Percentiles rank a stretch among this genome's conserved stretches.
These are phyloP conservation scores for Yponomeuta evonymella DNA, from an alignment of 2,888 invertebrate species.

Conservation along the genomic window DNA sequence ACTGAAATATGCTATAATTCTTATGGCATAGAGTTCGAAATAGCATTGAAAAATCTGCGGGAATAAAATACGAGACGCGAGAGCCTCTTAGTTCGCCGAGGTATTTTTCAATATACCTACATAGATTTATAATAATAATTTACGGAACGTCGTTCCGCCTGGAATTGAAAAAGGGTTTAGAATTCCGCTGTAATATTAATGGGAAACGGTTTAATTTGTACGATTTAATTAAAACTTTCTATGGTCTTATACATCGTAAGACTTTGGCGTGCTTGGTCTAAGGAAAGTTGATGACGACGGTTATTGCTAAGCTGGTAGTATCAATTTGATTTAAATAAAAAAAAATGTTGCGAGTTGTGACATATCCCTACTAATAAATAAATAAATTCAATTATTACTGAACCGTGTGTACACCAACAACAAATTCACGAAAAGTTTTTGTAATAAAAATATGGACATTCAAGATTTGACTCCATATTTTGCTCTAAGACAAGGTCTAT, in stretches of 20 bases:
- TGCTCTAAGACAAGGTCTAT: no score
- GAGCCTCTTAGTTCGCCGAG: background rate
- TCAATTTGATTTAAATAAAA: slow-evolving; percentile 1
- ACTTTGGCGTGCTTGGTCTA: background rate
- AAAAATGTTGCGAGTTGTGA: background rate
- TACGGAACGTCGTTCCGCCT: background rate
- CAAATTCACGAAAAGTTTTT: no score
- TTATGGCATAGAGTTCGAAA: background rate
- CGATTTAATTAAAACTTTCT: background rate
- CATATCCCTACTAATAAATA: no score
- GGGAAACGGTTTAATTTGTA: background rate
- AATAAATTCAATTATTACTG: no score
- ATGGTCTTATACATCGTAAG: background rate
- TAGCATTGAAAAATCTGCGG: background rate
- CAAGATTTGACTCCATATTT: no score
- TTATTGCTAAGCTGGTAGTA: background rate
- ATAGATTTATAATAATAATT: background rate
- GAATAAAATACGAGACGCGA: background rate
- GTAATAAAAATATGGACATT: no score
- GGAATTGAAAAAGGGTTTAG: slow-evolving; percentile 1
- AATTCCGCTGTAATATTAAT: background rate
- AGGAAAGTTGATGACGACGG: background rate
- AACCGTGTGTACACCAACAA: no score
- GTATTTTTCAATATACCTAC: background rate
- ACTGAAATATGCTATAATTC: background rate